Base-by-base conservation (phyloP, 2,113 vertebrate species). In the Trichomycterus rosablanca region DNA sequence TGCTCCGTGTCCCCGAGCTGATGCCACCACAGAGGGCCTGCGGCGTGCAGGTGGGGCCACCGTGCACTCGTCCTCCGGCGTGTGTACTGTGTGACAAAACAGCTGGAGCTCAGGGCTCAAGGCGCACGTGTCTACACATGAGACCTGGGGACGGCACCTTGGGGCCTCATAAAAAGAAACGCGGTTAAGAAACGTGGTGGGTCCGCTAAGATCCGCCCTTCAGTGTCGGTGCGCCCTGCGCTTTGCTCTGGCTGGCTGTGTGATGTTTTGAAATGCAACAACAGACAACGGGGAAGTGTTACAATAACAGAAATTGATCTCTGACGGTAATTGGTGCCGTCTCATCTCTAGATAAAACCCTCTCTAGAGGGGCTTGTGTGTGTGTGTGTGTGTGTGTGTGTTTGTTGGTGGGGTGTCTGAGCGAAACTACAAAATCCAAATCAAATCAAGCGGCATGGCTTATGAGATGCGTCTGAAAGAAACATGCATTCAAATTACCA, bases 261-360 rank as follows among this genome's bases (percentile, higher is more conserved):
- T 22, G 52, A 56, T 68, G 65, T 68, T 71, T 68, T 40, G 32
- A 62, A 58, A 59, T 57, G 42, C 55, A 43, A 39, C 53, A 60
- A 57, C 53, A 67, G 62, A 58, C 52, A 22, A 59, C 61, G 39
- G 32, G 66, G 51, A 48, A 24, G 22, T 58, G 71, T 60, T 62
- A 74, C 71, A 74, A 71, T 63, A 74, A 76, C 74, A 76, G 64
- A 73, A 76, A 68, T 20, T 51, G 64, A 73, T 65, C 59, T 66
- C 68, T 64, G 68, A 65, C 61, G 55, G 58, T 73, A 74, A 74
- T 69, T 67, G 70, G 61, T 46, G 54, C 15, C 56, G 54, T 68
- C 61, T 58, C 58, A 45, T 67, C 63, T 70, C 66, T 58, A 54
- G 40, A 46, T 44, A 57, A 49, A 39, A 10, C 9, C 16, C 45